These are phyloP conservation scores for Arenaria interpres DNA, from an alignment of 2,113 vertebrate genomes.

Conservation along the genomic window DNA sequence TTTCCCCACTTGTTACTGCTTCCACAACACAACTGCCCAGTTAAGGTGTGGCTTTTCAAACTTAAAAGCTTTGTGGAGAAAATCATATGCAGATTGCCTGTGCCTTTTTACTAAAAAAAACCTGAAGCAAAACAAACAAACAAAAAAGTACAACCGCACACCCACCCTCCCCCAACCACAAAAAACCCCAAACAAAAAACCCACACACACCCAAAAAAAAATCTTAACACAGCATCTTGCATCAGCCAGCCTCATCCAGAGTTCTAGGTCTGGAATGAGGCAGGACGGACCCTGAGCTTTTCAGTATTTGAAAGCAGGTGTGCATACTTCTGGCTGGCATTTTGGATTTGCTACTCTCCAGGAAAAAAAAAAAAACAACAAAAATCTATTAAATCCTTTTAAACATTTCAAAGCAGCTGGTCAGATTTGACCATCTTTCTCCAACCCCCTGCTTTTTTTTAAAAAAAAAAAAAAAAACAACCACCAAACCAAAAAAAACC, in stretches of 20 bases:
- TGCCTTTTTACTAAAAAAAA: background rate
- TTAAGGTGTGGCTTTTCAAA: background rate
- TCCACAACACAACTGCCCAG: background rate
- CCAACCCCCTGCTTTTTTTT: background rate
- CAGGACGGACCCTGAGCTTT: background rate
- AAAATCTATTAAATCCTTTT: background rate
- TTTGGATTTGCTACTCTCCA: background rate
- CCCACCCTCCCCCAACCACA: no score
- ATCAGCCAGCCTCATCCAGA: background rate
- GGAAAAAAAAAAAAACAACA: background rate
- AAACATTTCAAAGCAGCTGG: background rate
- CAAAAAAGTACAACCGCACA: background rate
- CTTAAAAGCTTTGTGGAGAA: background rate
- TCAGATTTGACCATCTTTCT: background rate
- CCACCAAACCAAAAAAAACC: background rate
- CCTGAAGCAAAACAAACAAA: background rate
- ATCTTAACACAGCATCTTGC: background rate
- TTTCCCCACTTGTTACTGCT: background rate
- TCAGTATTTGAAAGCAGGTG: background rate
- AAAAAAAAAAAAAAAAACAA: background rate
- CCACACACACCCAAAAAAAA: background rate
- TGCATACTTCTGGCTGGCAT: background rate
- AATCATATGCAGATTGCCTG: background rate
- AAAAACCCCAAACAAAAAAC: background rate
- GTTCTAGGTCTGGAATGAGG: background rate